Evolutionary conservation across 2,797 vertebrate genomes (phyloP).

Genomic region (Bufotes viridis): DNA sequence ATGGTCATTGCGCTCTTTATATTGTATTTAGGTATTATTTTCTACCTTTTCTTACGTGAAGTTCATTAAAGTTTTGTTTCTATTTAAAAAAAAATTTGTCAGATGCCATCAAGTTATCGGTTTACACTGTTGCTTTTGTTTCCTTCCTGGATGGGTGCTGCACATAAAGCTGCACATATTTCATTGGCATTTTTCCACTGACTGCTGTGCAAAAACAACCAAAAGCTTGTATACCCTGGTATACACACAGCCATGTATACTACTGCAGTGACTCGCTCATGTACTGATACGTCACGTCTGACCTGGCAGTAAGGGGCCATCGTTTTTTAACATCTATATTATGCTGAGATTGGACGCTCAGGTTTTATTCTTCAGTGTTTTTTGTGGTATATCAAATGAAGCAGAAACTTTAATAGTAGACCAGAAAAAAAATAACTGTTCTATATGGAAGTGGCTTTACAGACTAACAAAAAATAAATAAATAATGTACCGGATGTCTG

Average conservation of each 20-base stretch:
- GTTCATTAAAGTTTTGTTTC: background rate
- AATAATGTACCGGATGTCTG: background rate
- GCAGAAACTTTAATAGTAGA: background rate
- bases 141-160: slow-evolving; percentile 34
- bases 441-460: background rate
- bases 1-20: background rate
- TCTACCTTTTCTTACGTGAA: background rate
- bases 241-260: slow-evolving; percentile 6
- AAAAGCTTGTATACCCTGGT: slow-evolving; percentile 8
- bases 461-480: background rate
- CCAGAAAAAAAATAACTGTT: background rate
- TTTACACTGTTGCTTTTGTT: slow-evolving; percentile 6
- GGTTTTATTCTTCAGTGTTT: background rate
- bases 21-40: background rate
- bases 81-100: no score
- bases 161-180: background rate
- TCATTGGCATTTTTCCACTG: slow-evolving; percentile 17
- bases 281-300: background rate
- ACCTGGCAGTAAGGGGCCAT: background rate
- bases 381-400: background rate
- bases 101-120: slow-evolving; percentile 13
- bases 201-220: background rate
- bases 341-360: background rate
- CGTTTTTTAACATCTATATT: background rate
- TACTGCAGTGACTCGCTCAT: background rate